These are phyloP conservation scores for Amphiura filiformis DNA, from an alignment of 35 echinoderm and acorn worm species.

Conservation along the genomic window DNA sequence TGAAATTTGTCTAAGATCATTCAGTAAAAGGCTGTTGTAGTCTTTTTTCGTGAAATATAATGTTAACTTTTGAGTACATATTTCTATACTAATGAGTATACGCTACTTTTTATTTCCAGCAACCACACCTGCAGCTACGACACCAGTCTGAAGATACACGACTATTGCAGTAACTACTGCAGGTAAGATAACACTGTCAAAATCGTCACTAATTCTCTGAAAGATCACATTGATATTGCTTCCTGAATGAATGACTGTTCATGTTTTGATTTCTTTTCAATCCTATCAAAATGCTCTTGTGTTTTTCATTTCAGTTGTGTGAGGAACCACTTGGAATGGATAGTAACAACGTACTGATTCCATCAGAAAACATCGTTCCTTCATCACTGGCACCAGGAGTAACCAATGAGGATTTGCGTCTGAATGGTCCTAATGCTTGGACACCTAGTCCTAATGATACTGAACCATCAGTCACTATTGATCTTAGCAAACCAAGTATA, in stretches of 20 bases:
- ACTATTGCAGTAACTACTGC: background rate
- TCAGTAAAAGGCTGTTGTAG: too few relatives aligned
- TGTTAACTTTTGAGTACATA: too few relatives aligned
- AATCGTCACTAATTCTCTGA: too few relatives aligned
- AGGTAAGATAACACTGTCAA: too few relatives aligned
- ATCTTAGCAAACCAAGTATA: conserved; percentile 38
- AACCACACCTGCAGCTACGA: background rate
- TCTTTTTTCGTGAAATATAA: too few relatives aligned
- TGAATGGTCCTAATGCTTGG: conserved; percentile 40
- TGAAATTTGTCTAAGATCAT: too few relatives aligned
- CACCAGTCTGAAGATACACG: background rate
- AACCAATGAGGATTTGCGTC: background rate
- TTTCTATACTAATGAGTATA: too few relatives aligned
- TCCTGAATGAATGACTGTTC: too few relatives aligned
- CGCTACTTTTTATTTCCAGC: too few relatives aligned
- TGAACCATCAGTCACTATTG: conserved; percentile 63
- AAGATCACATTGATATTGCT: too few relatives aligned
- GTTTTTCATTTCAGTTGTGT: background rate
- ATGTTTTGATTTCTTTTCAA: too few relatives aligned
- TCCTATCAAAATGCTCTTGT: too few relatives aligned
- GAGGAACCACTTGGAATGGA: background rate
- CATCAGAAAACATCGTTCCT: background rate
- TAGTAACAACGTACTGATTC: background rate
- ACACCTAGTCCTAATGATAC: conserved; percentile 38
- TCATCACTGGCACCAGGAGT: background rate